These are phyloP conservation scores for Thecophora atra DNA, from an alignment of 2,888 invertebrate genomes.

Conservation along the genomic window DNA sequence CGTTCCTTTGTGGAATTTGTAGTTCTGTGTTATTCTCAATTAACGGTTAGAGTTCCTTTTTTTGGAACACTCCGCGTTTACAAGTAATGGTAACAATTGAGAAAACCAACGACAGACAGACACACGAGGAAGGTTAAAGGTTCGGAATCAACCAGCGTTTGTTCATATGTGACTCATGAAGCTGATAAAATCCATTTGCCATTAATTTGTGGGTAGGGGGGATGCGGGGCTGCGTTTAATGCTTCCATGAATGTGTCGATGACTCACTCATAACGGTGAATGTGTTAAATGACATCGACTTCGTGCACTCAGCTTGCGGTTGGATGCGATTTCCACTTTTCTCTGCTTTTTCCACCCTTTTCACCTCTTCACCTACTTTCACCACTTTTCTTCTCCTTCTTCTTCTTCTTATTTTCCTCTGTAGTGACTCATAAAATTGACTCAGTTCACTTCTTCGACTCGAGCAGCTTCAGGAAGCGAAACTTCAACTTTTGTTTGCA, in stretches of 20 bases:
- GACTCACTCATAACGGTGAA: too few species aligned
- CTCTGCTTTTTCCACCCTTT: neutral
- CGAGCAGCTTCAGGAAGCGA: neutral
- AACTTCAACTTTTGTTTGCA: neutral
- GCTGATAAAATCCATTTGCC: neutral
- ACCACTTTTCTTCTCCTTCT: neutral
- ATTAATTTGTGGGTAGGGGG: too few species aligned
- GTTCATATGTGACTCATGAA: too few species aligned
- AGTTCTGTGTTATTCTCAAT: neutral
- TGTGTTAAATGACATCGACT: too few species aligned
- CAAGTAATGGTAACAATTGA: neutral
- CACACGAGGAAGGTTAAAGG: neutral
- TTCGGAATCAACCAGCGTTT: neutral
- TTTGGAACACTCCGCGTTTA: neutral
- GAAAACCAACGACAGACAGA: neutral
- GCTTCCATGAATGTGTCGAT: too few species aligned
- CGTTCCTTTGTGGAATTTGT: neutral
- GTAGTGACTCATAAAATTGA: neutral
- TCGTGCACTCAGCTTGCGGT: too few species aligned
- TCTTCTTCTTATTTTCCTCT: neutral
- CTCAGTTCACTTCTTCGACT: neutral
- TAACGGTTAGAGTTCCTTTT: neutral
- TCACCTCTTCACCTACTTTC: neutral
- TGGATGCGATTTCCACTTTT: too few species aligned
- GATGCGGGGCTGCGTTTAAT: neutral